Base-by-base conservation (phyloP, 2,888 invertebrate genomes). In the Amblyjoppa proteus region DNA sequence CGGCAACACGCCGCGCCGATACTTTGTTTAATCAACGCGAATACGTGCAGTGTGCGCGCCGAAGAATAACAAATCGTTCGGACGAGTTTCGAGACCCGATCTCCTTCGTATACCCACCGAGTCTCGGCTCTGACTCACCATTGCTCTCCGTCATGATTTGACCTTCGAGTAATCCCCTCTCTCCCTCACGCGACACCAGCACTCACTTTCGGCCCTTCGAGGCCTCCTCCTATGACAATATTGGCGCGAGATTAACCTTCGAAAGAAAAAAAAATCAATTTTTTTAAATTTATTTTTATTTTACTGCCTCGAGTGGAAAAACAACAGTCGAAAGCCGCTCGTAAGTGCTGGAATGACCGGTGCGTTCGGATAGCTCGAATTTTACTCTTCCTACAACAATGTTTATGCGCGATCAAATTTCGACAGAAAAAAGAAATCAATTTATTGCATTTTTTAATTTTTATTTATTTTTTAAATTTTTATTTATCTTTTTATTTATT, bases 11-110 rank as follows among this genome's bases (percentile, higher is more conserved):
- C 20, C 5, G 9, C 73, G 7, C n/a, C 13, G 51, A 28, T 13
- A 34, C 38, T 73, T 73, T 38, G 73, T 73, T 73, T 56, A 56
- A 56, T 73, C 73, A 20, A 73, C 56, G 38, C 34, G 34, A 13
- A 20, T 73, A 2, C 28, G 58, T 56, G 25, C 25, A 56, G 25
- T 20, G 25, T 2, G 56, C 28, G 25, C 11, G 28, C 58, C 5
- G 13, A 58, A 58, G 58, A 58, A 58, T 58, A 58, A 70, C 16
- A 70, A 70, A 70, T 70, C 31, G 25, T 20, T n/a, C 45, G 41
- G 20, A 41, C 25, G 20, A 20, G n/a, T 25, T 16, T 16, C 13
- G 45, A 49, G 45, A 25, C 58, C 5, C 56, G 25, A 25, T 28
- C 56, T 11, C 45, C 45, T 49, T 49, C 20, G 9, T 7, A 20